These are phyloP conservation scores for Amblyraja radiata DNA, from an alignment of 2,797 vertebrate genomes.

Conservation along the genomic window DNA sequence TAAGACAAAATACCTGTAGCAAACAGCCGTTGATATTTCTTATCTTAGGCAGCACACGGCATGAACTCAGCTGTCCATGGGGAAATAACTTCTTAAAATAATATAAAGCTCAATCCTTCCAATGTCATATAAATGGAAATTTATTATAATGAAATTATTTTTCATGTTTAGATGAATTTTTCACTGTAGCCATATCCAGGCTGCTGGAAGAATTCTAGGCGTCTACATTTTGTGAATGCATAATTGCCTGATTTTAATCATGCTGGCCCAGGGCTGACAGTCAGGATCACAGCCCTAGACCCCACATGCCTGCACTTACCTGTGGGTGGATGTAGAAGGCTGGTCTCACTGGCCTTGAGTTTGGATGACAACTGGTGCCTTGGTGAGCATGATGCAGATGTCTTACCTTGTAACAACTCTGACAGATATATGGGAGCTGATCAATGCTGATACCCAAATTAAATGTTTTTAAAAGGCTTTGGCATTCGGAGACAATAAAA, in stretches of 20 bases:
- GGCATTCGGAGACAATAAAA: no score
- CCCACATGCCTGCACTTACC: no score
- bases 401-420: no score
- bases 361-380: no score
- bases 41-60: not conserved
- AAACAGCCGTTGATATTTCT: not conserved
- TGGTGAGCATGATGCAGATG: no score
- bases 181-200: not conserved
- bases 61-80: not conserved
- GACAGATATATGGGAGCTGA: no score
- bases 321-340: no score
- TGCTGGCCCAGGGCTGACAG: no score
- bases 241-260: not conserved
- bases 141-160: conserved; percentile 36
- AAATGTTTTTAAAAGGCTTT: no score
- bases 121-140: conserved; percentile 32
- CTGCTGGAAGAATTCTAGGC: not conserved
- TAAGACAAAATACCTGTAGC: conserved; percentile 22
- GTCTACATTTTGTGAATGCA: not conserved
- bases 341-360: no score
- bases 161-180: not conserved
- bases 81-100: conserved; percentile 32
- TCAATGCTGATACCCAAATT: no score
- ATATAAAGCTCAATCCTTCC: conserved; percentile 13
- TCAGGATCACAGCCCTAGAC: no score